A percentile compares a stretch with the other conserved stretches of the same genome.
Evolutionary conservation across 1,140 invertebrate species (phyloP).

Genomic region (Drosophila pectinifera): DNA sequence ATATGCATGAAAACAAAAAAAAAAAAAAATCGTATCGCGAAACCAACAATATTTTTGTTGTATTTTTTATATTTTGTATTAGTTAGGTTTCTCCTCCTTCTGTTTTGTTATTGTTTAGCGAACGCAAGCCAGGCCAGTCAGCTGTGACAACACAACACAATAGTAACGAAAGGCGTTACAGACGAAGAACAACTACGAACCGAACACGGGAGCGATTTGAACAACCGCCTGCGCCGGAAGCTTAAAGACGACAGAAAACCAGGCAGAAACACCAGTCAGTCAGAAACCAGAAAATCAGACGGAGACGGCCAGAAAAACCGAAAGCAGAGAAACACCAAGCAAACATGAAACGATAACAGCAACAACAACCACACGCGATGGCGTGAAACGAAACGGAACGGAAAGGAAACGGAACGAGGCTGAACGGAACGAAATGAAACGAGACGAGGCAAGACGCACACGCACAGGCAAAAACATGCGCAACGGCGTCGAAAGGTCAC

Average conservation of each 20-base stretch:
- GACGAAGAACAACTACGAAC: conserved; percentile 10
- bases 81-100: not conserved
- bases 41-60: not conserved
- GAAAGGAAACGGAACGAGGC: conserved; percentile 16
- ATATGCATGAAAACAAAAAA: conserved; percentile 18
- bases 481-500: conserved; percentile 24
- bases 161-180: conserved; percentile 35
- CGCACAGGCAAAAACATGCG: conserved; percentile 39
- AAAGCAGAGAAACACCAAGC: conserved; percentile 21
- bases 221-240: conserved; percentile 82
- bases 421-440: conserved; percentile 45
- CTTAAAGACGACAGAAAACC: conserved; percentile 65
- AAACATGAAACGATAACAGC: conserved; percentile 18
- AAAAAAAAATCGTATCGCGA: not conserved
- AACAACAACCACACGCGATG: conserved; percentile 1
- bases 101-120: conserved; percentile 14
- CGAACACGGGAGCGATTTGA: conserved; percentile 51
- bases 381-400: conserved; percentile 19
- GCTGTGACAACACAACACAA: conserved; percentile 47
- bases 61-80: not conserved
- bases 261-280: conserved; percentile 12
- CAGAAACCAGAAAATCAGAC: conserved; percentile 15
- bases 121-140: conserved; percentile 37
- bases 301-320: conserved; percentile 19
- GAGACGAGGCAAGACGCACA: conserved; percentile 64